These are phyloP conservation scores for Lynx canadensis DNA, from an alignment of 2,113 vertebrate genomes.

Conservation along the genomic window DNA sequence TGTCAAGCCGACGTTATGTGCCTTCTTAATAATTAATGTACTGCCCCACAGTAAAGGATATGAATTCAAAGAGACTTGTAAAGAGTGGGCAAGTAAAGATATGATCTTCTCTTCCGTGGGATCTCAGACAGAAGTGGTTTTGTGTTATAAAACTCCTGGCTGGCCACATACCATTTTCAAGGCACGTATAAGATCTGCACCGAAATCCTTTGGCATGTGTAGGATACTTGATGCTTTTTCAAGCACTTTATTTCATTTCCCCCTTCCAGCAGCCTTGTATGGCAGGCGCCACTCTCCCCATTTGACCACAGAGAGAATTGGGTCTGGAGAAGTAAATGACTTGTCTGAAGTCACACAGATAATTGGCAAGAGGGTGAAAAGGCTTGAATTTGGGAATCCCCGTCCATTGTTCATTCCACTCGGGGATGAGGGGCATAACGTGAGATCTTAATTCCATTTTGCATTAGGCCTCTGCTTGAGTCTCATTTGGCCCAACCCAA, in stretches of 20 bases:
- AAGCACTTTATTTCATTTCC: constrained; percentile 6
- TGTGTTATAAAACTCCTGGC: not conserved
- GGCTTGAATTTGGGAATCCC: not conserved
- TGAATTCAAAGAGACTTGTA: not conserved
- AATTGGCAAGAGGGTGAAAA: constrained; percentile 1
- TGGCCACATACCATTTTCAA: not conserved
- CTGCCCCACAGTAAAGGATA: not conserved
- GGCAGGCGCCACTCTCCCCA: not conserved
- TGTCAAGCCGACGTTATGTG: not conserved
- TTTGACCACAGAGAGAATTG: constrained; percentile 15
- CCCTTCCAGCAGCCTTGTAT: not conserved
- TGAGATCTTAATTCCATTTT: constrained; percentile 35
- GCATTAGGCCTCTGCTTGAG: not conserved
- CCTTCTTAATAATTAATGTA: not conserved
- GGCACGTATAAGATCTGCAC: not conserved
- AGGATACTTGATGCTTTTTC: not conserved
- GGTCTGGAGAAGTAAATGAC: not conserved
- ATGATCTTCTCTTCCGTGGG: not conserved
- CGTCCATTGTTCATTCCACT: not conserved
- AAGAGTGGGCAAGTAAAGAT: not conserved
- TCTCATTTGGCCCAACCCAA: not conserved
- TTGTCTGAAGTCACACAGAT: constrained; percentile 30
- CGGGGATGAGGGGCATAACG: not conserved
- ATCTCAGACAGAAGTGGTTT: not conserved
- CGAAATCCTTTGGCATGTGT: not conserved